Evolutionary conservation across 1,140 invertebrate genomes (phyloP), one percentile per base, ranked within the genome.

Genomic region (Aricia agestis): DNA sequence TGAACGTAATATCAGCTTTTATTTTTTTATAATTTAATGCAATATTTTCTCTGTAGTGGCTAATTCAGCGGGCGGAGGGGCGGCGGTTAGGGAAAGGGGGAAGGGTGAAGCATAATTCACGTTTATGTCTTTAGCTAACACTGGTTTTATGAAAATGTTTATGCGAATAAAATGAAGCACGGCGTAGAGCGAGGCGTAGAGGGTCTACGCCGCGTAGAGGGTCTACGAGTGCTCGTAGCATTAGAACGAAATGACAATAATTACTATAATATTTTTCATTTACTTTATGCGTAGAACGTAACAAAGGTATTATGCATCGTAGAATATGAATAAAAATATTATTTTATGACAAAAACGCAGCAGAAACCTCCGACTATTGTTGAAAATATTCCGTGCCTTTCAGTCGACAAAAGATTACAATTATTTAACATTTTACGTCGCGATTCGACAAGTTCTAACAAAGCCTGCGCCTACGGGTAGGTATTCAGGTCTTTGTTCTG

Each of bases 21-120:
- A 52, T 52, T 52, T 52, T 52, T 52, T 52, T 52, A 52, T 52
- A 52, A 52, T 52, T 52, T 52, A 52, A 52, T 52, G 45, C 45
- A 52, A 52, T 52, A 52, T 52, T 52, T 52, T 52, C 45, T 52
- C 45, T 52, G 45, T 52, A 52, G 45, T 52, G 45, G 45, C 45
- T 52, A 52, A 52, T 52, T 52, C 45, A 52, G 45, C 45, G 45
- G 45, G 45, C 3, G 45, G 11, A 15, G 45, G 45, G 45, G 45
- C 0, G 45, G 42, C 11, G 42, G 42, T 45, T 6, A 4, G 45
- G 45, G 45, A 11, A 13, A 11, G 11, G 13, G 45, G 1, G 45
- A 1, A 10, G 45, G 9, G 45, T 52, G 13, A 13, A 52, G 4
- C 13, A 52, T 52, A 13, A 13, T 52, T 52, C 13, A 52, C 7